A percentile compares a stretch with the other conserved stretches of the same genome.
phyloP scores from a whole-genome alignment of 2,797 vertebrate genomes.

The Tragopan temminckii region DNA sequence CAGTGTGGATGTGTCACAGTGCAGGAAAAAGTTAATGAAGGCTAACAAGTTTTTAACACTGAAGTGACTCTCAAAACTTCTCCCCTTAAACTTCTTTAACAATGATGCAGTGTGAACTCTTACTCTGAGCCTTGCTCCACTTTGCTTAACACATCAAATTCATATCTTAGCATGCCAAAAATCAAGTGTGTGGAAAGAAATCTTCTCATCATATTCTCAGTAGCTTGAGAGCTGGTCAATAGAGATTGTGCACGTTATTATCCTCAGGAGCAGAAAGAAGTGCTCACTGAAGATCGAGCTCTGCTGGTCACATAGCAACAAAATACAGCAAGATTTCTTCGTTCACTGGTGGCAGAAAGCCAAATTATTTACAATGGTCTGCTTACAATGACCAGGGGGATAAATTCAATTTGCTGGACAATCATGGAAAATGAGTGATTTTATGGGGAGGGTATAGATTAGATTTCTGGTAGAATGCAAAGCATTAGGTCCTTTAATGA shows the following conservation, averaged over 20 bases:
- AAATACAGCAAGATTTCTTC: neutral
- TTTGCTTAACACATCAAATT: neutral
- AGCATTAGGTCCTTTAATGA: neutral
- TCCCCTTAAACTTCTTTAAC: neutral
- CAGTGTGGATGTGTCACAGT: accelerated
- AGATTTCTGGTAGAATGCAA: neutral
- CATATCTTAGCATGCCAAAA: neutral
- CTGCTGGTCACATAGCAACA: neutral
- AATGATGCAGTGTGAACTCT: neutral
- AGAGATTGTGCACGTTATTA: neutral
- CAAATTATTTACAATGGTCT: neutral
- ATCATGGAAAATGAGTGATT: neutral
- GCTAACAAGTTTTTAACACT: neutral
- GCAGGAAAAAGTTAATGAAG: neutral
- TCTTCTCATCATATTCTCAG: neutral
- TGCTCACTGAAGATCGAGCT: neutral
- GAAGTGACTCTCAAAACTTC: neutral
- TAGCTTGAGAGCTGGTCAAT: neutral
- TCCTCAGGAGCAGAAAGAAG: neutral
- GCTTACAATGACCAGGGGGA: neutral
- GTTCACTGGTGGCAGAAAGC: neutral
- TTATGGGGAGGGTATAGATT: neutral
- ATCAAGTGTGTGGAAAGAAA: neutral
- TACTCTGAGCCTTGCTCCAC: neutral
- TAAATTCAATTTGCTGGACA: neutral